Conservation (phyloP, 2,113 vertebrate species). For the Anas platyrhynchos region DNA sequence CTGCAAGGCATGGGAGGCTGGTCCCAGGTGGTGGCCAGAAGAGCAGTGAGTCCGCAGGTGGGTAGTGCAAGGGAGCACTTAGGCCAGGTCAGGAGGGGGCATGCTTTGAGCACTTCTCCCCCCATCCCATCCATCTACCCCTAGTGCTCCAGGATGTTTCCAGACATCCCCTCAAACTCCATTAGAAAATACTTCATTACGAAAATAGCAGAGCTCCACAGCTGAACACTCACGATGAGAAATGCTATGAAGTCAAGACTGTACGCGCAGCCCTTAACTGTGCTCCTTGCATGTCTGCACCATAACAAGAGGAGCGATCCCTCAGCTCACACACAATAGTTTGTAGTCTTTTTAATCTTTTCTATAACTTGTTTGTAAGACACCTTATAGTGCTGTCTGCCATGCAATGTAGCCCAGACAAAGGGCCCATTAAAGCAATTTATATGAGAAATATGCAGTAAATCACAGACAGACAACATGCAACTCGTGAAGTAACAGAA, state of each 20-base stretch:
- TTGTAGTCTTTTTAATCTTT: background rate
- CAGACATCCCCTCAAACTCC: background rate
- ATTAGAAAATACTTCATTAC: background rate
- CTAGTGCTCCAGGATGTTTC: background rate
- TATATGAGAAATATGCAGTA: slow-evolving; percentile 18
- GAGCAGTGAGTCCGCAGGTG: background rate
- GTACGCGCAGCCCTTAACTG: background rate
- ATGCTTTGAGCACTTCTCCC: background rate
- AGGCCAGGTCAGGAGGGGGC: background rate
- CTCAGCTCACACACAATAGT: background rate
- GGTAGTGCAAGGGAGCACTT: background rate
- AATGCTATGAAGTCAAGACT: background rate
- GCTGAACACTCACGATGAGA: background rate
- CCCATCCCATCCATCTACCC: background rate
- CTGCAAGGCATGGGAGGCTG: background rate
- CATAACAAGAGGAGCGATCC: background rate
- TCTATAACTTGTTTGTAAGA: background rate
- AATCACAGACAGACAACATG: slow-evolving; percentile 15
- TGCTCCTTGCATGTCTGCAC: background rate
- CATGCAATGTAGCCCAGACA: background rate
- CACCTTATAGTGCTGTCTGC: background rate
- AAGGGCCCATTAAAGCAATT: slow-evolving; percentile 22
- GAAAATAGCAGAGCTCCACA: background rate
- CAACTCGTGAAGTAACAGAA: background rate
- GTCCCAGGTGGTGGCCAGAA: background rate